A percentile compares a stretch with the other conserved stretches of the same genome.
These are phyloP conservation scores for Diplazon laetatorius DNA, from an alignment of 2,888 invertebrate species.

Conservation along the genomic window DNA sequence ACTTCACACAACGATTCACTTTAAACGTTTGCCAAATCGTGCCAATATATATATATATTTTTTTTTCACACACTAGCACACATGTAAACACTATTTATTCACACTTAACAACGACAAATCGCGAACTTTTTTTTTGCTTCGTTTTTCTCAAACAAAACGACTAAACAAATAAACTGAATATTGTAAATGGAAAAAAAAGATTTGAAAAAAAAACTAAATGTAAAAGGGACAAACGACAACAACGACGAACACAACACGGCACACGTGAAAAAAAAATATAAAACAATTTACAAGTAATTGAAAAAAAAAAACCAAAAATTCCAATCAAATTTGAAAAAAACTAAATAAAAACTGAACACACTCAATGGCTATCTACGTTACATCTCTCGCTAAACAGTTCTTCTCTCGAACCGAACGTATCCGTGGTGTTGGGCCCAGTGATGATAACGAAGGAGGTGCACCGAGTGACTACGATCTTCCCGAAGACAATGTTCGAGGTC, in stretches of 20 bases:
- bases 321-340: conserved; percentile 15
- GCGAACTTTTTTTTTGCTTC: too few relatives aligned
- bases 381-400: conserved; percentile 67
- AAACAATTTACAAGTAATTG: background rate
- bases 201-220: background rate
- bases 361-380: conserved; percentile 68
- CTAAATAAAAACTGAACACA: conserved; percentile 54
- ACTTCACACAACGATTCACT: background rate
- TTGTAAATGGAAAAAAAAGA: background rate
- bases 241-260: conserved; percentile 23
- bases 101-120: too few relatives aligned
- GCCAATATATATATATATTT: too few relatives aligned
- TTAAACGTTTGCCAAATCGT: too few relatives aligned
- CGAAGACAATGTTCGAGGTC: conserved; percentile 39
- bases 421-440: conserved; percentile 36
- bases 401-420: conserved; percentile 67
- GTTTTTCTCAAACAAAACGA: conserved; percentile 12
- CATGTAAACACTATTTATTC: too few relatives aligned
- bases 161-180: conserved; percentile 4
- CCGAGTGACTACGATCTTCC: conserved; percentile 36
- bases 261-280: conserved; percentile 6
- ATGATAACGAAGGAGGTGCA: conserved; percentile 27
- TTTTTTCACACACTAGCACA: too few relatives aligned
- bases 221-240: conserved; percentile 1
- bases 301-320: conserved; percentile 24